phyloP scores from a whole-genome alignment of 2,797 vertebrate species.

The Thripadectes ignobilis region DNA sequence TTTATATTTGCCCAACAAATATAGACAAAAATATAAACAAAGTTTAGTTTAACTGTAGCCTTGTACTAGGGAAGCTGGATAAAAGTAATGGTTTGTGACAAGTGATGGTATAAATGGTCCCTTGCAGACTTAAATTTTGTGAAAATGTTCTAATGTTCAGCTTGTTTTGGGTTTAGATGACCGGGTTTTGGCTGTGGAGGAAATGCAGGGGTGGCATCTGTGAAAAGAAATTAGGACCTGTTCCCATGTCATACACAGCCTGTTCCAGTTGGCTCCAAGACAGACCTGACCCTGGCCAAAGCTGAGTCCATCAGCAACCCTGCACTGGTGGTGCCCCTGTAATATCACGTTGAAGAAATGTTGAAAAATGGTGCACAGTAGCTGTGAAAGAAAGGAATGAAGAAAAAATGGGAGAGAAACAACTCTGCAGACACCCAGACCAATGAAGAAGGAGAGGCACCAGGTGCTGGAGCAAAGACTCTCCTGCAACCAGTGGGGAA shows the following conservation, averaged over 20 bases:
- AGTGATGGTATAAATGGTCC: neutral
- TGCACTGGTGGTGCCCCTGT: neutral
- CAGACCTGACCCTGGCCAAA: rapidly evolving
- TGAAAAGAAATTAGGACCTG: neutral
- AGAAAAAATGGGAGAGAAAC: neutral
- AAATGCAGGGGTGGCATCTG: neutral
- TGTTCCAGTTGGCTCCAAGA: neutral
- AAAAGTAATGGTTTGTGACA: neutral
- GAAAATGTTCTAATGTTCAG: neutral
- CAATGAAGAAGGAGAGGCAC: neutral
- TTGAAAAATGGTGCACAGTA: neutral
- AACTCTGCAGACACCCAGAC: neutral
- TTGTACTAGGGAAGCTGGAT: neutral
- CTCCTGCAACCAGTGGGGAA: neutral
- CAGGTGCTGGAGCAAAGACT: too few relatives aligned
- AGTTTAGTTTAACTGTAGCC: neutral
- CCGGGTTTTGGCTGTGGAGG: neutral
- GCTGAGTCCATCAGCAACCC: neutral
- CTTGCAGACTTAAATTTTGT: neutral
- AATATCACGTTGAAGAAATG: neutral
- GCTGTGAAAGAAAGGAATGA: neutral
- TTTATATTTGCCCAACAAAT: neutral
- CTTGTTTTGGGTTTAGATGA: neutral
- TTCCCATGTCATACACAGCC: neutral
- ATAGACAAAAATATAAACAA: too few relatives aligned